These are phyloP conservation scores for Chiroxiphia lanceolata DNA, from an alignment of 2,797 vertebrate genomes.

Conservation along the genomic window DNA sequence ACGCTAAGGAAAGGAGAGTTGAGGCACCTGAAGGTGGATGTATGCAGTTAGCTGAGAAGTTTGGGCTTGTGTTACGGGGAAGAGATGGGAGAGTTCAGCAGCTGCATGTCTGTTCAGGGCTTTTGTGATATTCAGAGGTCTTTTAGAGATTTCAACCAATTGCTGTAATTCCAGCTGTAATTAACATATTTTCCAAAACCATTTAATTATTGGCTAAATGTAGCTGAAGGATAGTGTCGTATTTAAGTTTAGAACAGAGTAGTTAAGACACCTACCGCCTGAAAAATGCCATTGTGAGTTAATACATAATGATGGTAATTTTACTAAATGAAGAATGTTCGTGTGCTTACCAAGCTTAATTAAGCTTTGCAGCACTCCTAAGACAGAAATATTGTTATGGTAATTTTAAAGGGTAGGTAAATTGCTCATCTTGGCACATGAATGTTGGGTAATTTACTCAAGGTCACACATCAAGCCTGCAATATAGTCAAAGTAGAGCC, in stretches of 20 bases:
- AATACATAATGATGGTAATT: conserved; percentile 48
- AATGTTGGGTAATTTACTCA: conserved; percentile 17
- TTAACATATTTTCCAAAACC: not conserved
- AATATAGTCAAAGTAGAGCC: not conserved
- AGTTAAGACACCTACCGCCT: conserved; percentile 3
- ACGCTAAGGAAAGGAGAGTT: not conserved
- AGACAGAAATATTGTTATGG: conserved; percentile 61
- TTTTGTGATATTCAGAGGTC: not conserved
- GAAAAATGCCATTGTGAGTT: conserved; percentile 7
- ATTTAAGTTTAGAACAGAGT: not conserved
- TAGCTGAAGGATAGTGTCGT: not conserved
- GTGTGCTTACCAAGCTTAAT: conserved; percentile 56
- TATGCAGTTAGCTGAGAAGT: not conserved
- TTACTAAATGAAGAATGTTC: conserved; percentile 37
- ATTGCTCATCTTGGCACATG: conserved; percentile 43
- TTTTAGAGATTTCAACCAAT: not conserved
- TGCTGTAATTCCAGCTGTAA: not conserved
- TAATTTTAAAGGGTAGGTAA: conserved; percentile 47
- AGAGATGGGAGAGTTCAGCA: not conserved
- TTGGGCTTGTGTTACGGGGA: not conserved
- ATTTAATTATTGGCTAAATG: conserved; percentile 23
- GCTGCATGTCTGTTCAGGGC: not conserved
- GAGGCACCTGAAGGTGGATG: not conserved
- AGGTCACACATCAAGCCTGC: conserved; percentile 16
- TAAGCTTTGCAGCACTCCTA: conserved; percentile 57